These are phyloP conservation scores for Melanotus villosus DNA, from an alignment of 2,888 invertebrate genomes.

Conservation along the genomic window DNA sequence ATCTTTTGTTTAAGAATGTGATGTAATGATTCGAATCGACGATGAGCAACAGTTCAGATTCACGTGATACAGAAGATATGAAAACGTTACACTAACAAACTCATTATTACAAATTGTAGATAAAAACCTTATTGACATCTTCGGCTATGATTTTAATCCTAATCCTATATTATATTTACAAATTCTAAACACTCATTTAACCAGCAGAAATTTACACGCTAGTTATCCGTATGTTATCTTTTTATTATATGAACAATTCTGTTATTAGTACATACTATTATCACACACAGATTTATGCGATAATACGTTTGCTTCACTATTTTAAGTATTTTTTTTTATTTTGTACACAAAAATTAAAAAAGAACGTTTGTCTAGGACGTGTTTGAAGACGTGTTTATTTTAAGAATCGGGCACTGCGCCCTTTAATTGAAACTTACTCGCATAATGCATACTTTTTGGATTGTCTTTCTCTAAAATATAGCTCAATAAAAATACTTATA, in stretches of 20 bases:
- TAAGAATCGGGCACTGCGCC: conserved; percentile 15
- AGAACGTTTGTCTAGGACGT: conserved; percentile 36
- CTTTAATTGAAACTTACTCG: conserved; percentile 24
- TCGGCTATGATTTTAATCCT: conserved; percentile 45
- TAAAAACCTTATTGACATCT: conserved; percentile 52
- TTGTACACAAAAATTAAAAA: conserved; percentile 45
- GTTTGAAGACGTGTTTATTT: conserved; percentile 29
- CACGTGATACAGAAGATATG: conserved; percentile 46
- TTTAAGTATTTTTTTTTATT: conserved; percentile 29
- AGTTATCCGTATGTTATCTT: conserved; percentile 38
- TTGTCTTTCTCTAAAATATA: conserved; percentile 44
- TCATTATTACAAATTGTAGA: conserved; percentile 49
- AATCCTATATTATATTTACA: conserved; percentile 51
- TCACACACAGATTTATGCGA: conserved; percentile 48
- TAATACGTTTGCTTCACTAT: conserved; percentile 43
- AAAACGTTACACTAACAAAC: conserved; percentile 39
- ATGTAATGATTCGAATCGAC: conserved; percentile 35
- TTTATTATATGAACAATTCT: conserved; percentile 36
- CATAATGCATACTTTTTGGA: conserved; percentile 32
- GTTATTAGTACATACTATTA: conserved; percentile 42
- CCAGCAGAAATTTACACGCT: conserved; percentile 39
- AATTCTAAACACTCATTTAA: conserved; percentile 45
- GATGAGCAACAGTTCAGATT: conserved; percentile 46
- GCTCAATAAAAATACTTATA: conserved; percentile 42
- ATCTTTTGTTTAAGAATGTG: conserved; percentile 31